Evolutionary conservation across 2,888 invertebrate genomes (phyloP).

Genomic region (Andrena dorsata): DNA sequence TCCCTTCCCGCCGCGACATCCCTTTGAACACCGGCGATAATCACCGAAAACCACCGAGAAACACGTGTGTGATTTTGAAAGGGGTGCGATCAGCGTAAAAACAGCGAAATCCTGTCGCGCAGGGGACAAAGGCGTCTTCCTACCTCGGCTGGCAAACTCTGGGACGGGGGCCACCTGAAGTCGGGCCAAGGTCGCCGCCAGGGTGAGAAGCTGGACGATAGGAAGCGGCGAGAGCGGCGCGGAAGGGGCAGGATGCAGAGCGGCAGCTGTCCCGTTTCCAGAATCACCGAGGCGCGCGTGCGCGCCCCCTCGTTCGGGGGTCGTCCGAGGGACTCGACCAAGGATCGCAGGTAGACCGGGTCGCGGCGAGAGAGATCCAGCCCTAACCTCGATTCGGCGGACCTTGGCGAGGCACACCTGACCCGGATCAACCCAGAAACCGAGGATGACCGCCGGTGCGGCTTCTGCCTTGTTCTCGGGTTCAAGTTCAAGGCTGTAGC

Average conservation of each 20-base stretch:
- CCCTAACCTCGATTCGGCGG: constrained; percentile 56
- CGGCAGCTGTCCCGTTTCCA: constrained; percentile 55
- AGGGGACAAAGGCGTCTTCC: constrained; percentile 11
- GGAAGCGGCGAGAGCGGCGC: not conserved
- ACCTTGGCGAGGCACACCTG: constrained; percentile 54
- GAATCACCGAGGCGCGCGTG: constrained; percentile 28
- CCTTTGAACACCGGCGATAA: too few relatives aligned
- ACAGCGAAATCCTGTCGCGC: not conserved
- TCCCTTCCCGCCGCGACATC: too few relatives aligned
- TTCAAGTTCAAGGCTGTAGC: constrained; percentile 75
- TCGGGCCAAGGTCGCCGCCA: constrained; percentile 69
- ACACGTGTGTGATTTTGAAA: too few relatives aligned
- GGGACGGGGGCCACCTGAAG: constrained; percentile 56
- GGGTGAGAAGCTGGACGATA: constrained; percentile 11
- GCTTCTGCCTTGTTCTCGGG: constrained; percentile 57
- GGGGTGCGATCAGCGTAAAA: too few relatives aligned
- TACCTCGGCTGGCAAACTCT: constrained; percentile 50
- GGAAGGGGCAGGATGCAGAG: constrained; percentile 34
- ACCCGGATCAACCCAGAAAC: constrained; percentile 60
- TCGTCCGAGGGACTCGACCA: constrained; percentile 42
- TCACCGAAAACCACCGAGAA: too few relatives aligned
- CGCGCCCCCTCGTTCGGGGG: constrained; percentile 45
- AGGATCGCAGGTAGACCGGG: constrained; percentile 55
- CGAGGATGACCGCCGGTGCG: constrained; percentile 53
- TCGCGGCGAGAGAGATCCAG: constrained; percentile 37